phyloP scores from a whole-genome alignment of 2,888 invertebrate species.

The Rotaria socialis region DNA sequence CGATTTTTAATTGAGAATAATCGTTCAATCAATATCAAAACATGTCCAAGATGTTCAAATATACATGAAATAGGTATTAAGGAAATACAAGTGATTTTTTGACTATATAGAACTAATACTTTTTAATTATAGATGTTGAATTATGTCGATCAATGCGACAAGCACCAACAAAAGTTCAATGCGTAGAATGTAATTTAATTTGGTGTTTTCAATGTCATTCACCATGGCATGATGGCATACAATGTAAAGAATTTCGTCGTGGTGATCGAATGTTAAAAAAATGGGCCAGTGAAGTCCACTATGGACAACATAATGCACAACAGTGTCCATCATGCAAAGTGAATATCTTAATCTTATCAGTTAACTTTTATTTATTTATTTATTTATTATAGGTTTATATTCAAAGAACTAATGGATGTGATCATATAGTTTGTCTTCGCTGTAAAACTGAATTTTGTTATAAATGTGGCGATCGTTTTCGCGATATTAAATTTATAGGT shows the following conservation, averaged over 20 bases:
- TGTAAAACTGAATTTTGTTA: constrained; percentile 60
- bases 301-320: constrained; percentile 59
- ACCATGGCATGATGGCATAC: constrained; percentile 57
- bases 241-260: constrained; percentile 56
- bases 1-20: constrained; percentile 56
- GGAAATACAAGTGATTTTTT: neutral
- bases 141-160: neutral
- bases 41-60: constrained; percentile 58
- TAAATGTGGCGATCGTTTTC: constrained; percentile 58
- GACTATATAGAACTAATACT: neutral
- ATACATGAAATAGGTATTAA: constrained; percentile 49
- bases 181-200: constrained; percentile 54
- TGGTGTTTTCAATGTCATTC: constrained; percentile 61
- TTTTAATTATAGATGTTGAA: neutral
- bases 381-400: constrained; percentile 53
- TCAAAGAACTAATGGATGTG: constrained; percentile 59
- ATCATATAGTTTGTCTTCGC: constrained; percentile 54
- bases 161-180: constrained; percentile 51
- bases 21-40: constrained; percentile 56
- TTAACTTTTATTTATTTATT: constrained; percentile 48
- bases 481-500: constrained; percentile 52
- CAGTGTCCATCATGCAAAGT: constrained; percentile 59
- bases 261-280: constrained; percentile 57
- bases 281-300: constrained; percentile 58
- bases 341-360: neutral